These are phyloP conservation scores for Epinephelus coioides DNA, from an alignment of 2,797 vertebrate genomes.

Conservation along the genomic window DNA sequence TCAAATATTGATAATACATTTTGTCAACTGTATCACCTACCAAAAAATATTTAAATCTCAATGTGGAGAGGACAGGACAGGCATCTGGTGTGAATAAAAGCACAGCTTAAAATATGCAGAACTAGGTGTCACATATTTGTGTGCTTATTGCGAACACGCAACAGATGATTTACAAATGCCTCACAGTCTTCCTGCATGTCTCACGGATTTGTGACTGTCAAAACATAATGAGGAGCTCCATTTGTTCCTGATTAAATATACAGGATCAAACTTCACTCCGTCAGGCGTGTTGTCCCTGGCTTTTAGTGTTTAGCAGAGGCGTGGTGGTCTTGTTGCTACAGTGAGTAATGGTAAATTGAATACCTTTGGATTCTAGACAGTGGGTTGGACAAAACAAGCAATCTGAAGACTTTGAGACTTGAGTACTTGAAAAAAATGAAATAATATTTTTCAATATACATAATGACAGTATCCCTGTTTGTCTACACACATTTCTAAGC, in stretches of 20 bases:
- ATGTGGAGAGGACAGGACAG: constrained; percentile 43
- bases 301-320: neutral
- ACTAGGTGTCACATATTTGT: constrained; percentile 42
- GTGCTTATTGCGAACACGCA: constrained; percentile 31
- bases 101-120: constrained; percentile 44
- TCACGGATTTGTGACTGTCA: constrained; percentile 37
- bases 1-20: constrained; percentile 58
- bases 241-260: constrained; percentile 27
- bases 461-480: too few species aligned
- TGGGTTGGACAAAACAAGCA: neutral
- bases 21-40: neutral
- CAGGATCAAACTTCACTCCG: neutral
- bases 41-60: neutral
- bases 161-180: constrained; percentile 53
- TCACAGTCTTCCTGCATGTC: constrained; percentile 39
- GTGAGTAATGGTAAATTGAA: neutral
- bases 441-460: too few species aligned
- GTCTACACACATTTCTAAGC: neutral
- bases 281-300: neutral
- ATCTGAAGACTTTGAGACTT: neutral
- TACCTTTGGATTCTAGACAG: neutral
- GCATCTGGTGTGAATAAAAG: constrained; percentile 17
- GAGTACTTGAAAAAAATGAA: too few species aligned
- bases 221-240: constrained; percentile 24
- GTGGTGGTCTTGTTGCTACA: neutral